These are phyloP conservation scores for Cryptotis parvus DNA, from an alignment of 2,113 vertebrate species.

Conservation along the genomic window DNA sequence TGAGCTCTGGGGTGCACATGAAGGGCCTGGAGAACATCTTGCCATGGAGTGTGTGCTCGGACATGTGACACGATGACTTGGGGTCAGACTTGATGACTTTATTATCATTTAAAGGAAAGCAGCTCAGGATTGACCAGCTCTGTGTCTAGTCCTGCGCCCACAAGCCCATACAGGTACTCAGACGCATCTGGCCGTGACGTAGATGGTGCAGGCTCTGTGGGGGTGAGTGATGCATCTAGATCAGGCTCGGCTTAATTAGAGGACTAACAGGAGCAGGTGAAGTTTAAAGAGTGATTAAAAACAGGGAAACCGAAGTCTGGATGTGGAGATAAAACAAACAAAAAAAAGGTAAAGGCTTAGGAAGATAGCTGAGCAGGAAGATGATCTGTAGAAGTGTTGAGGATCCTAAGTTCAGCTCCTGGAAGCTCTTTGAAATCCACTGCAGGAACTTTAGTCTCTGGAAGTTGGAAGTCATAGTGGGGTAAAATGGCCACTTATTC, in stretches of 20 bases:
- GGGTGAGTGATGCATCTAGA: constrained; percentile 67
- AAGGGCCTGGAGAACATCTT: constrained; percentile 9
- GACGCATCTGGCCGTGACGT: constrained; percentile 57
- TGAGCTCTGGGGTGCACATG: background rate
- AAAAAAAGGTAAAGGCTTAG: constrained; percentile 14
- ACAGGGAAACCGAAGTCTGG: constrained; percentile 64
- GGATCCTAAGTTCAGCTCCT: constrained; percentile 7
- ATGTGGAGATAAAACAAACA: constrained; percentile 60
- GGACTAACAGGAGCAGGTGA: constrained; percentile 67
- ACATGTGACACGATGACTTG: constrained; percentile 22
- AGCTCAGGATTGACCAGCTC: constrained; percentile 49
- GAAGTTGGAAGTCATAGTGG: constrained; percentile 15
- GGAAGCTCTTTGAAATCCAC: background rate
- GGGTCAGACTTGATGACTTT: constrained; percentile 35
- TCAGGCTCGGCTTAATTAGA: constrained; percentile 73
- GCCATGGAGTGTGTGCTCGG: background rate
- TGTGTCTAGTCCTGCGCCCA: constrained; percentile 49
- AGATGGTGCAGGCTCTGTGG: constrained; percentile 43
- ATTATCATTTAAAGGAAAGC: constrained; percentile 60
- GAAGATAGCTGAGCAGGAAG: background rate
- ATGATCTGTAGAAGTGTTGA: constrained; percentile 23
- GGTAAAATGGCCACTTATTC: background rate
- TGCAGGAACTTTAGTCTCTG: constrained; percentile 28
- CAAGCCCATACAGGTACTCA: constrained; percentile 60
- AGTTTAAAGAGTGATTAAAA: constrained; percentile 70